A percentile compares a stretch with the other conserved stretches of the same genome.
Conservation (phyloP, 1,140 invertebrate genomes). For the Antheraea pernyi region DNA sequence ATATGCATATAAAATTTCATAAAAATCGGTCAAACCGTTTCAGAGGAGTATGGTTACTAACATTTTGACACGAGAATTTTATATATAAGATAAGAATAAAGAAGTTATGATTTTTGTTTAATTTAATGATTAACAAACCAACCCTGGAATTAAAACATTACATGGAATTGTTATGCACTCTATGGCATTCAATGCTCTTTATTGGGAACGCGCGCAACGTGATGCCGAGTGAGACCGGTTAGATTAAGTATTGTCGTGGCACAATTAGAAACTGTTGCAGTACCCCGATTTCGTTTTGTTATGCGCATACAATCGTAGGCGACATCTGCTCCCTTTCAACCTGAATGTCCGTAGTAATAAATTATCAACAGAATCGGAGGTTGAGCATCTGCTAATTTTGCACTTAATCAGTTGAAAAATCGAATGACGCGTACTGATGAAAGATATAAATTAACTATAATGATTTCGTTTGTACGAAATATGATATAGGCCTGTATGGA, state of each 20-base stretch:
- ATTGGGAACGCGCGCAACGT: conserved; percentile 46
- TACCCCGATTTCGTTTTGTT: conserved; percentile 58
- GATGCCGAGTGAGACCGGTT: conserved; percentile 66
- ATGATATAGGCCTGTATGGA: too few relatives aligned
- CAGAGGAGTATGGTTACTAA: too few relatives aligned
- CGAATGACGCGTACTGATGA: neutral
- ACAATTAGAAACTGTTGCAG: conserved; percentile 74
- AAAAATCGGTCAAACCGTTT: too few relatives aligned
- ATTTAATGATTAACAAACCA: neutral
- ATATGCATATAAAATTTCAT: too few relatives aligned
- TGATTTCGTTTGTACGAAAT: too few relatives aligned
- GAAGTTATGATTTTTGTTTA: neutral
- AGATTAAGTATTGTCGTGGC: conserved; percentile 73
- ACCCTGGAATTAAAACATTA: neutral
- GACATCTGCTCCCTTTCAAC: conserved; percentile 55
- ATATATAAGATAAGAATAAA: too few relatives aligned
- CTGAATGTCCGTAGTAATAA: conserved; percentile 27
- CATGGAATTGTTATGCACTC: conserved; percentile 20
- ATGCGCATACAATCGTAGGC: conserved; percentile 60
- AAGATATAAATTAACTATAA: too few relatives aligned
- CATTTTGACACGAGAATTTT: too few relatives aligned
- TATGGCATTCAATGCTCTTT: conserved; percentile 21
- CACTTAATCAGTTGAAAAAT: conserved; percentile 24
- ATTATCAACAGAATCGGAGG: conserved; percentile 16
- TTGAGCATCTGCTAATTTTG: conserved; percentile 54